Base-by-base conservation (phyloP, 2,888 invertebrate species). In the Clitarchus hookeri region DNA sequence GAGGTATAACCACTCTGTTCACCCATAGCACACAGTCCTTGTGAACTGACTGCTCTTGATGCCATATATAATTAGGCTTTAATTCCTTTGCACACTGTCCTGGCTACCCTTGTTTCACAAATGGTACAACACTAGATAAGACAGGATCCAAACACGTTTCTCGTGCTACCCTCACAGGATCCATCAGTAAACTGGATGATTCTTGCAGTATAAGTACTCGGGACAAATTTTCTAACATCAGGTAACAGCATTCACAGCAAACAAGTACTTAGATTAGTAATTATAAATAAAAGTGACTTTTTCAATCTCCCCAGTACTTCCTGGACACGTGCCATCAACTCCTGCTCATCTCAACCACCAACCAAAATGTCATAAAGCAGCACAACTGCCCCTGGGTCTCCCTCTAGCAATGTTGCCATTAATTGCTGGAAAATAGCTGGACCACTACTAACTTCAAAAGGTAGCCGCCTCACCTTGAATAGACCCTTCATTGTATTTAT, bases 381-480 rank as follows among this genome's bases (percentile, higher is more conserved):
- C 12, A 53, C 53, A 16, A 53, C 53, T 16, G 53, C 6, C 0
- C 53, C 53, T 12, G 53, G 53, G 13, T 4, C 53, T 1, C 53
- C 53, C 0, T 0, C 8, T 4, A 36, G 36, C 36, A 88, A 36
- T 44, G 84, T 86, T 0, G 89, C 88, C 79, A 88, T 88, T 25
- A 88, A 83, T 23, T 86, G 44, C 86, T 89, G 88, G 79, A 88
- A 88, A 44, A 88, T 87, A 0, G 85, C 88, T 77, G 89, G 88
- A 13, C 86, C 87, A 23, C 65, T 23, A 1, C 65, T 65, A 6
- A 65, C 65, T 23, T 23, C 65, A 65, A 65, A 65, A 65, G 65
- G 65, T 19, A 65, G n/a, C 8, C 0, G 19, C 16, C 8, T 65
- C 16, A 65, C 65, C 6, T 23, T 65, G n/a, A 65, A 65, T 1